Evolutionary conservation across 2,888 invertebrate genomes (phyloP), one percentile per base, ranked within the genome.

Genomic region (Cecidostiba fungosa): DNA sequence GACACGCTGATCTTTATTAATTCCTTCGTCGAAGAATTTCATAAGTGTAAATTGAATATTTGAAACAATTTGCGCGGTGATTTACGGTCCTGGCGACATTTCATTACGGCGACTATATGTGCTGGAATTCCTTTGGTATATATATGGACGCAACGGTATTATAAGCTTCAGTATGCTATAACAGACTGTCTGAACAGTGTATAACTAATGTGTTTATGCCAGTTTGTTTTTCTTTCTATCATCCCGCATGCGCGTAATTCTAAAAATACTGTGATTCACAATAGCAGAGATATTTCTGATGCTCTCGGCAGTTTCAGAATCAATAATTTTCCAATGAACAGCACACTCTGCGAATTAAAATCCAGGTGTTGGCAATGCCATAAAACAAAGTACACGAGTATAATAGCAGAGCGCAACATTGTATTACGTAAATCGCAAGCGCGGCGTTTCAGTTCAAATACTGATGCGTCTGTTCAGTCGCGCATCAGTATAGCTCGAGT

Each of bases 1-100:
- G 59, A 77, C 36, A 62, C 54, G 32, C 59, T 59, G 77, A 59
- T 59, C 66, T 62, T 62, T 66, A 77, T 77, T 77, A 77, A 74
- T 74, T 47, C 29, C 29, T 50, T 0, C 6, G 29, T 47, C 3
- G 72, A 50, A n/a, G 74, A 74, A 74, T 74, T 50, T 74, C 29
- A 50, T 16, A 74, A 50, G 23, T 47, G 50, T 19, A 74, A 74
- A 74, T 74, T 74, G 74, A 74, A 47, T 50, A 16, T 50, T 74
- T 16, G 29, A 50, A 74, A 74, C 29, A 50, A 29, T 39, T 72
- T 29, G 19, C 19, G 1, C 29, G 23, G 16, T 74, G 74, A 74
- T 74, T 74, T 74, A 74, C 50, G 50, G 26, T 19, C 4, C 47
- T 29, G 26, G 50, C 50, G 50, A 50, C 74, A 50, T 74, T 74